Percentiles rank a stretch among this genome's conserved stretches.
Conservation (phyloP, 2,113 vertebrate species). For the Platysteira castanea region DNA sequence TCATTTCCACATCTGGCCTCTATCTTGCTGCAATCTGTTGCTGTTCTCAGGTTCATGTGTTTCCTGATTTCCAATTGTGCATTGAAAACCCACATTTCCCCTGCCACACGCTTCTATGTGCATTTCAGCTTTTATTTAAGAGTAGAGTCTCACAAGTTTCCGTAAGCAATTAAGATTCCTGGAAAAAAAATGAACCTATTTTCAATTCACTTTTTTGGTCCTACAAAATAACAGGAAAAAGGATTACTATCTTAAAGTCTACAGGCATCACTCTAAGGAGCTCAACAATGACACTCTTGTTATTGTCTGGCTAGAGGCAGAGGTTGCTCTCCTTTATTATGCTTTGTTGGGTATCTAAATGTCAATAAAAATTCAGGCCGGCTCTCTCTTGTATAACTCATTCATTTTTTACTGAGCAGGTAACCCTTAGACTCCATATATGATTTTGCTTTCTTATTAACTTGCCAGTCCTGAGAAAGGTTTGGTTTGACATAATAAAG, state of each 20-base stretch:
- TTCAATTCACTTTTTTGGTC: neutral
- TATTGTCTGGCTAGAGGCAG: neutral
- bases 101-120: neutral
- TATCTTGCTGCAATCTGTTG: neutral
- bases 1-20: constrained; percentile 27
- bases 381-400: neutral
- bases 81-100: constrained; percentile 3
- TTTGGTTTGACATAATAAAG: neutral
- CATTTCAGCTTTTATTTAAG: neutral
- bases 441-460: neutral
- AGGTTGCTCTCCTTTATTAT: neutral
- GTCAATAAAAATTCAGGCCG: neutral
- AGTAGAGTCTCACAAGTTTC: neutral
- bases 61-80: constrained; percentile 39
- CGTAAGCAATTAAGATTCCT: neutral
- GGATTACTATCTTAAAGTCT: neutral
- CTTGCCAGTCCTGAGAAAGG: neutral
- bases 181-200: neutral
- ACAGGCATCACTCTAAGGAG: neutral
- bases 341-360: neutral
- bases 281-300: neutral
- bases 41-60: neutral
- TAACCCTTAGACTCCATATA: neutral
- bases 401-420: neutral
- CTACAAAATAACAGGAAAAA: constrained; percentile 1